Percentiles rank a stretch among this genome's conserved stretches.
phyloP scores from a whole-genome alignment of 2,888 invertebrate species.

The Nemapogon koenigi region DNA sequence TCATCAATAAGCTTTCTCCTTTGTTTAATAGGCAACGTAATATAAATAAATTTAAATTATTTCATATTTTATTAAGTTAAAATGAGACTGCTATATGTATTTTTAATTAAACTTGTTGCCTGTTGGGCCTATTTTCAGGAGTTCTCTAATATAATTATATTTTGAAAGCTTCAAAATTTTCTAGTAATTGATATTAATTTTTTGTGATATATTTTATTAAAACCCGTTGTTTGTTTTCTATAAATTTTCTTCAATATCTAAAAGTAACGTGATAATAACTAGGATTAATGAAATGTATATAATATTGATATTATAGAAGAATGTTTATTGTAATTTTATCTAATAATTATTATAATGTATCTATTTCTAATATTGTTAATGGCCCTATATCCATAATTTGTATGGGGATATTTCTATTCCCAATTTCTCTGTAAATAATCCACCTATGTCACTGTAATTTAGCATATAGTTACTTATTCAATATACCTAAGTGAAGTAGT shows the following conservation, averaged over 20 bases:
- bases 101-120: not conserved
- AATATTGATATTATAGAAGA: conserved; percentile 15
- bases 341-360: no score
- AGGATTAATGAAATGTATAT: conserved; percentile 46
- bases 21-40: conserved; percentile 13
- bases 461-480: no score
- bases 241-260: conserved; percentile 25
- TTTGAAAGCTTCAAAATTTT: no score
- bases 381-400: no score
- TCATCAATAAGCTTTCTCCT: conserved; percentile 25
- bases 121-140: not conserved
- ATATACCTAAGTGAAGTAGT: no score
- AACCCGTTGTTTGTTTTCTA: conserved; percentile 20
- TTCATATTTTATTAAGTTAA: conserved; percentile 10
- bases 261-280: conserved; percentile 65
- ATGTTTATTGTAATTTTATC: no score
- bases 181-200: no score
- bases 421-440: no score
- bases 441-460: no score
- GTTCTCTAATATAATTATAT: not conserved
- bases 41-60: conserved; percentile 9
- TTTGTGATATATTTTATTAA: conserved; percentile 17
- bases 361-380: no score
- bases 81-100: conserved; percentile 10
- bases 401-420: no score